A percentile compares a stretch with the other conserved stretches of the same genome.
phyloP scores from a whole-genome alignment of 1,140 invertebrate species.

The Bombus fervidus region DNA sequence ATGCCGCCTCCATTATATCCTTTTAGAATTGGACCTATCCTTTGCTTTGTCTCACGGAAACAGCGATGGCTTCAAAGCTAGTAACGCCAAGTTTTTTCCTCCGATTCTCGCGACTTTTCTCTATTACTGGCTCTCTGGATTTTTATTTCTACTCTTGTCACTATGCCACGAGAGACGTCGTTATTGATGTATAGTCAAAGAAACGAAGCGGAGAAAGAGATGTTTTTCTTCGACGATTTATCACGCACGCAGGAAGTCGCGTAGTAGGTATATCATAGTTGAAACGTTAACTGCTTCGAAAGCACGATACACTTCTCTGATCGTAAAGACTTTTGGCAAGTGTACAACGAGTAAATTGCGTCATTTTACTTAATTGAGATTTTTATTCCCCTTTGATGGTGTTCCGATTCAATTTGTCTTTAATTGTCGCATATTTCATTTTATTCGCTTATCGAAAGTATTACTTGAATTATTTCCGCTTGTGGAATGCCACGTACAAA shows the following conservation, averaged over 20 bases:
- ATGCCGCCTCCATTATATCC: conserved; percentile 32
- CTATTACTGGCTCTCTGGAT: not conserved
- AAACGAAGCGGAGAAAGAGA: not conserved
- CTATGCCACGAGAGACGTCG: not conserved
- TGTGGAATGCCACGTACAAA: not conserved
- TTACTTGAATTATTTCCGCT: not conserved
- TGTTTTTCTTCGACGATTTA: not conserved
- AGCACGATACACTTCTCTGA: not conserved
- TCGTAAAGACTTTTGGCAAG: not conserved
- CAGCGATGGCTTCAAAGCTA: not conserved
- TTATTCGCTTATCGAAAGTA: too few relatives aligned
- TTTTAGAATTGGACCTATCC: conserved; percentile 32
- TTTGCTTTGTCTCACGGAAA: conserved; percentile 14
- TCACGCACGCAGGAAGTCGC: not conserved
- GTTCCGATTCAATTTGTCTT: not conserved
- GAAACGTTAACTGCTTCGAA: not conserved
- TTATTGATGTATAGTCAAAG: not conserved
- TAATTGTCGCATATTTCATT: too few relatives aligned
- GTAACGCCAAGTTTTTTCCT: not conserved
- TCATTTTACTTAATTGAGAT: not conserved
- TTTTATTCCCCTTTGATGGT: not conserved
- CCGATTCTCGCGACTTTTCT: not conserved
- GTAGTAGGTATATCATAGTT: not conserved
- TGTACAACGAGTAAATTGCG: not conserved
- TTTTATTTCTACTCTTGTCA: not conserved